Evolutionary conservation across 2,113 vertebrate genomes (phyloP), one percentile per base, ranked within the genome.

Genomic region (Odobenus rosmarus): DNA sequence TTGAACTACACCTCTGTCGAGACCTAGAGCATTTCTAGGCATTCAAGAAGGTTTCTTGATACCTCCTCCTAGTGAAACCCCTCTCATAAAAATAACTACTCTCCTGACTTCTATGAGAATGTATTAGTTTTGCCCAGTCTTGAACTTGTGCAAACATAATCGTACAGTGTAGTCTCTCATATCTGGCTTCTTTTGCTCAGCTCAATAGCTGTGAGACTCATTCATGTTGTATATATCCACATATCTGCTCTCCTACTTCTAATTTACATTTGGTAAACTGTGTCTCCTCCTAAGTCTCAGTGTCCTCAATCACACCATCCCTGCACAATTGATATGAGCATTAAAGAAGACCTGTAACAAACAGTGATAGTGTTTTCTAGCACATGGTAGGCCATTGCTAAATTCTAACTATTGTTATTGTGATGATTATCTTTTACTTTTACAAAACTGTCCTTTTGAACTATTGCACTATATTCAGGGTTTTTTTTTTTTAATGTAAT

Each of bases 401-500:
- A 90, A 31, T 64, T 62, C 49, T 36, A 85, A 36, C 53, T 59
- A 9, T 67, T 82, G 26, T 89, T 62, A 69, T 46, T 39, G 9
- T 83, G 39, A 85, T 71, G 36, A 42, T 71, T 82, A 92, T 86
- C 49, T 76, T 82, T 83, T 88, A 26, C 26, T 74, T 81, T 95
- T 74, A 8, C 18, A 94, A 94, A 92, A 82, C 11, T 80, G 7
- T 85, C 83, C 46, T 93, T 92, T 95, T 93, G 84, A 84, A 46
- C n/a, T 84, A 39, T 61, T 88, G 59, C 14, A 76, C 39, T 39
- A 36, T n/a, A 64, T 55, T 23, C 42, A 82, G n/a, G 33, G 71
- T 77, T 77, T 16, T 42, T 11, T 81, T 69, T 36, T 55, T 81
- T 88, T 53, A 7, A 59, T 55, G 46, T 46, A 31, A n/a, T 83